Percentiles rank a stretch among this genome's conserved stretches.
Evolutionary conservation across 2,113 vertebrate genomes (phyloP).

Genomic region (Stegostoma tigrinum): DNA sequence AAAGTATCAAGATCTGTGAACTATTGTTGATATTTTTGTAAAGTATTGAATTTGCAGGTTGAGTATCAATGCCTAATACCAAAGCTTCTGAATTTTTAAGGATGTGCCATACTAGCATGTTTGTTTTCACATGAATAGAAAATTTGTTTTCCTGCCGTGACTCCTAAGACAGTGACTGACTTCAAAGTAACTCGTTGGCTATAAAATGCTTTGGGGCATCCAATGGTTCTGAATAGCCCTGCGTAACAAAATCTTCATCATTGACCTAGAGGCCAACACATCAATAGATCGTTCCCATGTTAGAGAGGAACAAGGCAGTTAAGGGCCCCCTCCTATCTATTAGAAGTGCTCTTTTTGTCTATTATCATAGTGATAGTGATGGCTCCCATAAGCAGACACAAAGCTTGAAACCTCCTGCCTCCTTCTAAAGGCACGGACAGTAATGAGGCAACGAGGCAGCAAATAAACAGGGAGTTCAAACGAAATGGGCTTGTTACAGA

Average conservation of each 20-base stretch:
- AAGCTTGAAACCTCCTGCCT: neutral
- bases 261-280: neutral
- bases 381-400: neutral
- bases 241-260: neutral
- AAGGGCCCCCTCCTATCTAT: neutral
- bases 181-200: neutral
- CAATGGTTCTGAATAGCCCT: too few relatives aligned
- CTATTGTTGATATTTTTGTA: neutral
- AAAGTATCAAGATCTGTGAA: neutral
- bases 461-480: neutral
- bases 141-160: neutral
- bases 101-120: neutral
- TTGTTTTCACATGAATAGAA: neutral
- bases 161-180: neutral
- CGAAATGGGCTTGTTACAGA: neutral
- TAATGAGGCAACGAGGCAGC: neutral
- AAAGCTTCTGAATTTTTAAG: neutral
- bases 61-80: neutral
- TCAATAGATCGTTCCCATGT: neutral
- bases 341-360: neutral
- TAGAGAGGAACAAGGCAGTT: neutral
- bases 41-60: conserved; percentile 5
- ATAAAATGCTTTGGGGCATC: neutral
- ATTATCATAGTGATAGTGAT: neutral
- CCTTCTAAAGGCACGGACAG: neutral